Conservation (phyloP, 92 coral and sea anemone species). For the Palythoa heliodiscus region DNA sequence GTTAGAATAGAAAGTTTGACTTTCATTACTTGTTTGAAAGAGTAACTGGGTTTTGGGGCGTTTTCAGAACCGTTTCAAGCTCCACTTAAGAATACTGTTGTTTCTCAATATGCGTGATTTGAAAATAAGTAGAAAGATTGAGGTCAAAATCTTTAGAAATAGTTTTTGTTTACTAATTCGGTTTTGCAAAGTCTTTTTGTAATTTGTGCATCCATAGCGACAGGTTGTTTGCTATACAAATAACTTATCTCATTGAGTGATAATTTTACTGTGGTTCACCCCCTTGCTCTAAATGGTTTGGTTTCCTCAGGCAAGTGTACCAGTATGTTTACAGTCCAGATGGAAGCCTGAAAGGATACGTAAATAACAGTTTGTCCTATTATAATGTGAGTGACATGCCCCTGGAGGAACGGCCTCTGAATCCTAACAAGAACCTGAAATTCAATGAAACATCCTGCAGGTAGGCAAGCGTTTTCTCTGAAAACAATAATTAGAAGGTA, state of each 20-base stretch:
- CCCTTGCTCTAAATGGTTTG: neutral
- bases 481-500: too few relatives aligned
- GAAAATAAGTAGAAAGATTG: too few relatives aligned
- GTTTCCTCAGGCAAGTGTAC: slow-evolving; percentile 73
- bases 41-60: too few relatives aligned
- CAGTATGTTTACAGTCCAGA: slow-evolving; percentile 78
- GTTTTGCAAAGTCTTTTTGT: neutral
- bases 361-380: slow-evolving; percentile 83
- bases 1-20: too few relatives aligned
- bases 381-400: slow-evolving; percentile 75
- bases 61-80: too few relatives aligned
- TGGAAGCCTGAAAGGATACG: slow-evolving; percentile 83
- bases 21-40: too few relatives aligned
- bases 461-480: slow-evolving; percentile 44
- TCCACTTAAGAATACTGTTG: too few relatives aligned
- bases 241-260: too few relatives aligned
- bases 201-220: too few relatives aligned
- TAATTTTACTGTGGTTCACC: too few relatives aligned
- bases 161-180: neutral
- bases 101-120: too few relatives aligned
- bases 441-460: slow-evolving; percentile 71
- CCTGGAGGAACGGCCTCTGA: slow-evolving; percentile 56
- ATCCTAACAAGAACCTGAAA: slow-evolving; percentile 64
- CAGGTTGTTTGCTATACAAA: too few relatives aligned
- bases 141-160: neutral